Evolutionary conservation across 2,113 vertebrate genomes (phyloP).

Genomic region (Gyps fulvus): DNA sequence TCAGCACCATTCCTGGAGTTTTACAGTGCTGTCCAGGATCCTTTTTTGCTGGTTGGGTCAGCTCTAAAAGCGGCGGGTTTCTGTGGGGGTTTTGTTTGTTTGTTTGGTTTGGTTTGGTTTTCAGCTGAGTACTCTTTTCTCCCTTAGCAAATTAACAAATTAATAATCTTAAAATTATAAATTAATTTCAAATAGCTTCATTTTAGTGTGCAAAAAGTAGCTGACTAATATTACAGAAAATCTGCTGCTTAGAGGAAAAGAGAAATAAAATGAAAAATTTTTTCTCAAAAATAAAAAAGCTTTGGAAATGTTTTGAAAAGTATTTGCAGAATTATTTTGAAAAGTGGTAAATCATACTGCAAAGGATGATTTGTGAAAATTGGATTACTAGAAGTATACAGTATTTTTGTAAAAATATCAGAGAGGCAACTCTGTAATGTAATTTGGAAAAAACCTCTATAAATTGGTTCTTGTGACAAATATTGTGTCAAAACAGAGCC

Average conservation of each 20-base stretch:
- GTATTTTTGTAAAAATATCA: not conserved
- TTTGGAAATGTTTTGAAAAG: not conserved
- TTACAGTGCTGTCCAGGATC: not conserved
- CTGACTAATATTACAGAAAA: not conserved
- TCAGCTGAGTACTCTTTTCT: not conserved
- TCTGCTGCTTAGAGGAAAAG: not conserved
- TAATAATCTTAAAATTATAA: not conserved
- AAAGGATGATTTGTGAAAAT: not conserved
- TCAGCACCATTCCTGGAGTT: not conserved
- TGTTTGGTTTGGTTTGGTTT: not conserved
- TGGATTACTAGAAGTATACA: not conserved
- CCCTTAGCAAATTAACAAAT: not conserved
- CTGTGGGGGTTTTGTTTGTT: not conserved
- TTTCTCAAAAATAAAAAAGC: not conserved
- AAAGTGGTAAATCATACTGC: not conserved
- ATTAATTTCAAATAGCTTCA: not conserved
- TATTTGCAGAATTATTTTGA: not conserved
- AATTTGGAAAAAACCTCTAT: not conserved
- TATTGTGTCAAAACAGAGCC: not conserved
- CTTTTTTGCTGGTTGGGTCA: not conserved
- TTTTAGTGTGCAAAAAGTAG: not conserved
- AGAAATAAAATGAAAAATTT: not conserved
- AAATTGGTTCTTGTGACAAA: not conserved
- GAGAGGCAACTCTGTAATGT: not conserved
- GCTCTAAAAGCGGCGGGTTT: not conserved